Conservation (phyloP, 2,113 vertebrate genomes). For the Pogona vitticeps region DNA sequence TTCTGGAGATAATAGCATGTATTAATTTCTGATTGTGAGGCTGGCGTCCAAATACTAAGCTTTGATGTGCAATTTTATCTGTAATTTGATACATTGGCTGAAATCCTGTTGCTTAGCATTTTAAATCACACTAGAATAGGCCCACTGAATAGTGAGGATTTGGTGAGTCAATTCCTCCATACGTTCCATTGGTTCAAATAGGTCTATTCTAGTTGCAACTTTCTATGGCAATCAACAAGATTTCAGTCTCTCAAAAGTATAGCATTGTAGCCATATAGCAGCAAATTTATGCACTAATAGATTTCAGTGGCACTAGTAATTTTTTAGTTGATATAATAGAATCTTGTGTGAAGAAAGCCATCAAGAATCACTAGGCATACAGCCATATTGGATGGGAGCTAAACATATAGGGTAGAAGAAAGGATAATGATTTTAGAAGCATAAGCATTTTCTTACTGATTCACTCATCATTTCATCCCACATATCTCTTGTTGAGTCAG, state of each 20-base stretch:
- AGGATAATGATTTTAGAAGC: background rate
- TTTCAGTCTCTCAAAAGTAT: background rate
- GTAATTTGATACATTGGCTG: too few relatives aligned
- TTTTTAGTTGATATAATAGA: background rate
- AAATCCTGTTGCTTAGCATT: too few relatives aligned
- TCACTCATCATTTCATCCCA: constrained; percentile 68
- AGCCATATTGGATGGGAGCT: constrained; percentile 56
- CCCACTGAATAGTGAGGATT: background rate
- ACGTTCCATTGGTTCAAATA: background rate
- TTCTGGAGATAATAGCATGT: too few relatives aligned
- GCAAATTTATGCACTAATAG: background rate
- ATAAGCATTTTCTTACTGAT: too few relatives aligned
- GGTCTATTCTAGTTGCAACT: background rate
- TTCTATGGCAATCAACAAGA: too few relatives aligned
- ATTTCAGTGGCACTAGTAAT: background rate
- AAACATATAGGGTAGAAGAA: constrained; percentile 53
- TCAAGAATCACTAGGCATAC: constrained; percentile 43
- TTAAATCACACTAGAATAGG: background rate
- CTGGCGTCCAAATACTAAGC: too few relatives aligned
- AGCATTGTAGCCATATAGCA: background rate
- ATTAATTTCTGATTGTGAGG: too few relatives aligned
- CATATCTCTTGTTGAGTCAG: constrained; percentile 75
- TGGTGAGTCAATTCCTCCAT: background rate
- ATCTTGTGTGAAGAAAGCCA: background rate
- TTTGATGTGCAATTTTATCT: too few relatives aligned